phyloP scores from a whole-genome alignment of 2,113 vertebrate genomes.

The Ahaetulla prasina region DNA sequence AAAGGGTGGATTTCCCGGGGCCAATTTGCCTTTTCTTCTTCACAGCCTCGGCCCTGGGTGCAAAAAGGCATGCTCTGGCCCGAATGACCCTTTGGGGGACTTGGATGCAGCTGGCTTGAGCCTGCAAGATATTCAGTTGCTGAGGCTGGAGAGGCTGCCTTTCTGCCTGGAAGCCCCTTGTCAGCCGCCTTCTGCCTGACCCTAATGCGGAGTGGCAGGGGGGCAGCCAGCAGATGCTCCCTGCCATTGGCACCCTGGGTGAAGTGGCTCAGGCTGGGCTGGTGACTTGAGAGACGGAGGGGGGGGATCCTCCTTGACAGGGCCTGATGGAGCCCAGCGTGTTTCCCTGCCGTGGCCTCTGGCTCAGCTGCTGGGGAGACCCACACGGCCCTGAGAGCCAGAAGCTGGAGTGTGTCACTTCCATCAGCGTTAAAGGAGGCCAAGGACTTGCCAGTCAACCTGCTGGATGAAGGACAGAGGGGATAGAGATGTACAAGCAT shows the following conservation, averaged over 20 bases:
- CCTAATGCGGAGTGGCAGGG: slow-evolving; percentile 68
- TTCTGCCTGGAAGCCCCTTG: slow-evolving; percentile 12
- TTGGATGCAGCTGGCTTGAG: background rate
- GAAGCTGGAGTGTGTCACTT: background rate
- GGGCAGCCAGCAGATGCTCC: slow-evolving; percentile 78
- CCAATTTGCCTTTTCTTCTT: background rate
- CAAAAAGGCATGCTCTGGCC: background rate
- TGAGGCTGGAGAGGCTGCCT: background rate
- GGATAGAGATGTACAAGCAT: background rate
- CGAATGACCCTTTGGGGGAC: background rate
- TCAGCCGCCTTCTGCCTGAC: slow-evolving; percentile 50
- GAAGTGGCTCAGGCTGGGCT: background rate
- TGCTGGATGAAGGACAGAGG: background rate
- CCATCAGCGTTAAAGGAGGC: background rate
- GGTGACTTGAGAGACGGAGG: background rate
- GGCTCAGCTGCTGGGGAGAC: background rate
- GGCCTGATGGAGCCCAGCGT: slow-evolving; percentile 10
- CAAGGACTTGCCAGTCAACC: background rate
- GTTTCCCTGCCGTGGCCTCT: background rate
- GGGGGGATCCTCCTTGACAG: slow-evolving; percentile 22
- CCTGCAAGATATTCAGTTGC: slow-evolving; percentile 11
- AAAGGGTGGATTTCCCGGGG: background rate
- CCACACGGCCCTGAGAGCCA: background rate
- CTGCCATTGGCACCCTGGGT: slow-evolving; percentile 72
- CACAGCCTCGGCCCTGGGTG: background rate